Conservation (phyloP, 2,797 vertebrate genomes). For the Furcifer pardalis region DNA sequence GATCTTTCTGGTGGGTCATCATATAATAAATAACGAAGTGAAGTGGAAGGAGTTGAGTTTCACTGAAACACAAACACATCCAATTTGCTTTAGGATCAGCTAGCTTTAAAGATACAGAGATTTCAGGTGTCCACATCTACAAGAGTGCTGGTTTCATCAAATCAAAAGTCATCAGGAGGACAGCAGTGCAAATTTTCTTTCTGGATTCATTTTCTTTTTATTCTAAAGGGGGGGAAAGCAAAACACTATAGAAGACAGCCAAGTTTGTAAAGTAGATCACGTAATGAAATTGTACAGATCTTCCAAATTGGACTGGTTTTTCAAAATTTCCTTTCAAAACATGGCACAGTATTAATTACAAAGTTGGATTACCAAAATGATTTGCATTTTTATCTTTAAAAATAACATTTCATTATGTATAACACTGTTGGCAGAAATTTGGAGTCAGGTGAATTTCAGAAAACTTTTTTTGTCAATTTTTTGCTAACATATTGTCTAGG, state of each 20-base stretch:
- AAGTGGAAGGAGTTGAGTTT: neutral
- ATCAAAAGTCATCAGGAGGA: neutral
- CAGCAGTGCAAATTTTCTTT: conserved; percentile 17
- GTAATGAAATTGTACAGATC: neutral
- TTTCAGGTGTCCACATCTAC: neutral
- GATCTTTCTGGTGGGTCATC: neutral
- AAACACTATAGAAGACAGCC: neutral
- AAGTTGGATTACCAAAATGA: neutral
- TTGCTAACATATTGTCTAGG: neutral
- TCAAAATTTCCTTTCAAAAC: neutral
- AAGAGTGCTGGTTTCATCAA: conserved; percentile 1
- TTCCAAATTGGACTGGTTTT: neutral
- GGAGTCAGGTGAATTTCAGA: neutral
- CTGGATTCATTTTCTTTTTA: conserved; percentile 27
- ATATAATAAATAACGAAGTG: conserved; percentile 21
- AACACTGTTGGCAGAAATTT: neutral
- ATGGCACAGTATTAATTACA: neutral
- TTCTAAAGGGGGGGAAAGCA: conserved; percentile 35
- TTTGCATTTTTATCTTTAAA: neutral
- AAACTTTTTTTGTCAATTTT: neutral
- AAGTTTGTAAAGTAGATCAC: neutral
- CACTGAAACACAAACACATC: neutral
- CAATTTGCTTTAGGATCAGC: neutral
- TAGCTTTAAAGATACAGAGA: neutral
- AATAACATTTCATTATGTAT: neutral